Base-by-base conservation (phyloP, 2,888 invertebrate genomes). In the Sycophila texana region DNA sequence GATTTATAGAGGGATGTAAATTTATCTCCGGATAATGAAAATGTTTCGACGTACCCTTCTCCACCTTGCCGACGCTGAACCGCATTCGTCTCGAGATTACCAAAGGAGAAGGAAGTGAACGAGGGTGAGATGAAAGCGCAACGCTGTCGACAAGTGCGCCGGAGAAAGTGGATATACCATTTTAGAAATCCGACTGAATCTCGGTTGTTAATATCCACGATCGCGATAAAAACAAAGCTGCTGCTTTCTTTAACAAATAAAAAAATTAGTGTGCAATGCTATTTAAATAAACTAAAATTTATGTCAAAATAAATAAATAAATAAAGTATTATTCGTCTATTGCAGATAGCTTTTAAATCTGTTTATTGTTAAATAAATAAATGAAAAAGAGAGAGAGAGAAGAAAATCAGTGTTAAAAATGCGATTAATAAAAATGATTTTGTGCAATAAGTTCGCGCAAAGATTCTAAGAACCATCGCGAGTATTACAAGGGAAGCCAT, bases 381-480 rank as follows among this genome's bases (percentile, higher is more conserved):
- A 65, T 14, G 4, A 66, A 20, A 5, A 16, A n/a, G 30, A 39
- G 30, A 63, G 7, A 18, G 7, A 58, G 30, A 63, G n/a, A n/a
- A n/a, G n/a, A 63, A 55, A 60, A 68, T 49, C 4, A 20, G 20
- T 58, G 66, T 73, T 30, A n/a, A 77, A 77, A 73, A 60, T 47
- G 47, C 67, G 4, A 4, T 4, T 30, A 30, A 30, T 30, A 30
- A 30, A 30, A 30, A 30, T 30, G 2, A 2, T 30, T 30, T 30
- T 58, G n/a, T 47, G 58, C 65, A 80, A 82, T 83, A 82, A 83
- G 82, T 83, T 76, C 66, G 81, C 74, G 78, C 84, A 61, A 83
- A 84, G 83, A 84, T 84, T 4, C 57, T 57, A 55, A 57, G 30
- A 60, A 71, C 58, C 47, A 71, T 4, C 12, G 71, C 58, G 83